Evolutionary conservation across 1,140 invertebrate genomes (phyloP).

Genomic region (Bursaphelenchus mucronatus): DNA sequence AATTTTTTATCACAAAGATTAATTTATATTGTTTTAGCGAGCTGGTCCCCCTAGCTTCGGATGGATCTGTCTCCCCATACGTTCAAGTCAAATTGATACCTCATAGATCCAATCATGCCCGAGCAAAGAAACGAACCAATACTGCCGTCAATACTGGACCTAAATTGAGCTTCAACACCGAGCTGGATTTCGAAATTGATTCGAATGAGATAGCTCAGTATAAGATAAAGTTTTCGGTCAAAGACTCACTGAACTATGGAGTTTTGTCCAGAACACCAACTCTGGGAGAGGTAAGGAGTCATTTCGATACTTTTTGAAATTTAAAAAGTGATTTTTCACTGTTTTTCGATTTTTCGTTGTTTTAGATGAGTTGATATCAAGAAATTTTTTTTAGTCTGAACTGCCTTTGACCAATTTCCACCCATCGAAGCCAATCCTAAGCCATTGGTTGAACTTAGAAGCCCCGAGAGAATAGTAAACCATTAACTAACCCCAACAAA

Average conservation of each 20-base stretch:
- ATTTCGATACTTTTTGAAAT: conserved; percentile 5
- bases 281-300: conserved; percentile 43
- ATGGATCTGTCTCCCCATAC: conserved; percentile 45
- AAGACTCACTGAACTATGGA: conserved; percentile 54
- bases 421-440: conserved; percentile 27
- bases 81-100: conserved; percentile 37
- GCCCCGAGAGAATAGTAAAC: no score
- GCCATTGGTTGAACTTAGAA: conserved; percentile 32
- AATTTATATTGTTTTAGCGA: conserved; percentile 23
- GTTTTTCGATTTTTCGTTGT: neutral
- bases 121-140: conserved; percentile 40
- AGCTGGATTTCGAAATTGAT: conserved; percentile 50
- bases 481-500: neutral
- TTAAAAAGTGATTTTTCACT: conserved; percentile 3
- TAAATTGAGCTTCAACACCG: conserved; percentile 50
- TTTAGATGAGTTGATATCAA: neutral
- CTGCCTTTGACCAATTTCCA: conserved; percentile 35
- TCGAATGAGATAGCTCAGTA: conserved; percentile 46
- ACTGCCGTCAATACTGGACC: conserved; percentile 37
- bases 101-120: conserved; percentile 17
- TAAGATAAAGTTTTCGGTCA: conserved; percentile 46
- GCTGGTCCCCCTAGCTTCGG: conserved; percentile 27
- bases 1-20: conserved; percentile 29
- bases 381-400: conserved; percentile 31
- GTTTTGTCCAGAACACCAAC: conserved; percentile 44